Conservation (phyloP, 2,888 invertebrate genomes). For the Leptura quadrifasciata region DNA sequence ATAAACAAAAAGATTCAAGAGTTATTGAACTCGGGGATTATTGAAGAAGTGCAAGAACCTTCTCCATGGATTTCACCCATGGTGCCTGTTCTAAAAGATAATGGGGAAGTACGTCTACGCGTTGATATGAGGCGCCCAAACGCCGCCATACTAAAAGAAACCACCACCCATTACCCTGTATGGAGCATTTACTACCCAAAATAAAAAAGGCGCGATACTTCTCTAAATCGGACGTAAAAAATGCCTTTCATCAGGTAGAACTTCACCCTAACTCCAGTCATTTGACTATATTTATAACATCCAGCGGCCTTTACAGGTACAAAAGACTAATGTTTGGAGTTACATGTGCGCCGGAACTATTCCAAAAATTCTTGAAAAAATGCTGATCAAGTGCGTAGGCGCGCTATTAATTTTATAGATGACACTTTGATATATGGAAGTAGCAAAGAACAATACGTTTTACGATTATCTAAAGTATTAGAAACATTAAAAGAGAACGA, state of each 20-base stretch:
- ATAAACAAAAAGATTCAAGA: slow-evolving; percentile 55
- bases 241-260: slow-evolving; percentile 45
- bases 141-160: slow-evolving; percentile 38
- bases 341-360: too few species aligned
- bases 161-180: slow-evolving; percentile 39
- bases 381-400: too few species aligned
- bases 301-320: too few species aligned
- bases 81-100: slow-evolving; percentile 50
- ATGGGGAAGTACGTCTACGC: slow-evolving; percentile 48
- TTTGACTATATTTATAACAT: too few species aligned
- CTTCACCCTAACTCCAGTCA: too few species aligned
- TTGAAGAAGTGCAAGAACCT: slow-evolving; percentile 61
- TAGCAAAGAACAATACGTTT: too few species aligned
- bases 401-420: too few species aligned
- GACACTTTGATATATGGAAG: too few species aligned
- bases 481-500: too few species aligned
- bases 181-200: slow-evolving; percentile 40
- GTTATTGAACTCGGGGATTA: slow-evolving; percentile 55
- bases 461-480: too few species aligned
- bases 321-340: too few species aligned
- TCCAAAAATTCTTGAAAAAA: too few species aligned
- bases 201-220: slow-evolving; percentile 36
- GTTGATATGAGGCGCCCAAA: slow-evolving; percentile 43
- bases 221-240: slow-evolving; percentile 41
- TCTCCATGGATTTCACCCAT: slow-evolving; percentile 42